Conservation (phyloP, 2,113 vertebrate species). For the Picathartes gymnocephalus region DNA sequence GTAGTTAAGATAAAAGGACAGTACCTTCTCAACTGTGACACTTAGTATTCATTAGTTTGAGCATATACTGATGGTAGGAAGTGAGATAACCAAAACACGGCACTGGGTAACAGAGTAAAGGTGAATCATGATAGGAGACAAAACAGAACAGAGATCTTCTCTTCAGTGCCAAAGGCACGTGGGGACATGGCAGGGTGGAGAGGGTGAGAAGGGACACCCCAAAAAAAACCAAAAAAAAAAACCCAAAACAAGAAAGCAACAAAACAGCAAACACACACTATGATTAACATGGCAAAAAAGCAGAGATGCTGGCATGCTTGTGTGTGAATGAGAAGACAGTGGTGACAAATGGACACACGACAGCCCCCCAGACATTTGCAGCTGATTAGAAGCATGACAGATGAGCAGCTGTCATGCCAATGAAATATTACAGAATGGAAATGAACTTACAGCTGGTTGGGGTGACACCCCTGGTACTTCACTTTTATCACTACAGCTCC, state of each 20-base stretch:
- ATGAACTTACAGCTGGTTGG: conserved; percentile 13
- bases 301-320: neutral
- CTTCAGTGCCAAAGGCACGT: neutral
- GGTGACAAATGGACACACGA: neutral
- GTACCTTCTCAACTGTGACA: neutral
- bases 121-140: neutral
- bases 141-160: neutral
- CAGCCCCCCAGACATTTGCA: neutral
- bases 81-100: neutral
- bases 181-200: neutral
- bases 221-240: neutral
- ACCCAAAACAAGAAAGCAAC: too few species aligned
- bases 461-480: neutral
- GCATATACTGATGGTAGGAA: neutral
- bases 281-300: neutral
- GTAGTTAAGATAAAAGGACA: neutral
- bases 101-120: neutral
- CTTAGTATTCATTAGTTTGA: neutral
- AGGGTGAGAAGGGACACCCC: too few species aligned
- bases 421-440: conserved; percentile 1
- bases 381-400: conserved; percentile 20
- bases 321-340: neutral
- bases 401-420: conserved; percentile 3
- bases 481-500: conserved; percentile 37
- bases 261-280: neutral